A percentile compares a stretch with the other conserved stretches of the same genome.
These are phyloP conservation scores for Platorchestia sp. DNA, from an alignment of 1,140 invertebrate species.

Conservation along the genomic window DNA sequence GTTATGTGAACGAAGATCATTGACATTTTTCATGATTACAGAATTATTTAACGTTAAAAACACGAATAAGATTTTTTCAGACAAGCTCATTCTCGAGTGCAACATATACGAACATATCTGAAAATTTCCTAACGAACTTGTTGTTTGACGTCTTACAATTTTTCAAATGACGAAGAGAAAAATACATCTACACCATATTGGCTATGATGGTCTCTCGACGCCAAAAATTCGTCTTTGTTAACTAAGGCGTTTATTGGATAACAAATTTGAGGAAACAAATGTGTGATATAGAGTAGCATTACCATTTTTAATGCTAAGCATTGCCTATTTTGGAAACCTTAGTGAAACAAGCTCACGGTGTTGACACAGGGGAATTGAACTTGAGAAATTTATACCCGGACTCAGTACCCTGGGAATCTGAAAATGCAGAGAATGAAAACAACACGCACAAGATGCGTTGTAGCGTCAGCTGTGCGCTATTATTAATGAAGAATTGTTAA, in stretches of 20 bases:
- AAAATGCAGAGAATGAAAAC: no score
- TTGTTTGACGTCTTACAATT: not conserved
- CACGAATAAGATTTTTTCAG: not conserved
- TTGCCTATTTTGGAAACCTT: no score
- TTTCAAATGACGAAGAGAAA: not conserved
- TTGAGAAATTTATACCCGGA: no score
- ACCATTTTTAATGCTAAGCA: not conserved
- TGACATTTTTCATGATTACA: not conserved
- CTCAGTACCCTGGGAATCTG: no score
- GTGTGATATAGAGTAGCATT: not conserved
- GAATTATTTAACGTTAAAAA: not conserved
- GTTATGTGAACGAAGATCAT: not conserved
- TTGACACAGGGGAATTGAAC: no score
- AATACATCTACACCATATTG: not conserved
- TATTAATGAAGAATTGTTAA: no score
- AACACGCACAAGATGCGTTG: no score
- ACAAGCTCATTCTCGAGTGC: not conserved
- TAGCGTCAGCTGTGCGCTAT: no score
- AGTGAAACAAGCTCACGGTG: not conserved
- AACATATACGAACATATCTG: not conserved
- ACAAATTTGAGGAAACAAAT: not conserved
- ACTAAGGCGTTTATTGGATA: not conserved
- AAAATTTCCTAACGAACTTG: not conserved
- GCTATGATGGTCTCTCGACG: not conserved
- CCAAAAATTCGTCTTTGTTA: not conserved